phyloP scores from a whole-genome alignment of 1,140 invertebrate genomes.

The Musca domestica region DNA sequence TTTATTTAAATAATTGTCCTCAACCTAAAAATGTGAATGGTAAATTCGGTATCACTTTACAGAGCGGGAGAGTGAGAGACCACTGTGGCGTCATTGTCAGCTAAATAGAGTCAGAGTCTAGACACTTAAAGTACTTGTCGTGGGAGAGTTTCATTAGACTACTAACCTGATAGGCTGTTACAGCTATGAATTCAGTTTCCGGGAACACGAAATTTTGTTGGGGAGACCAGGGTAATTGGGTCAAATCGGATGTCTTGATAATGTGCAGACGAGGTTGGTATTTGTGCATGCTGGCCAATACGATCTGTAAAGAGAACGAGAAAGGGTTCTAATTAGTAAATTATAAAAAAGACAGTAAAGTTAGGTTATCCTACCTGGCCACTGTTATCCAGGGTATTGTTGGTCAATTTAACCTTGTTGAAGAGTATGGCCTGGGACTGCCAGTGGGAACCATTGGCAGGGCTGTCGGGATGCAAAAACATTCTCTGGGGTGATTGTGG shows the following conservation, averaged over 20 bases:
- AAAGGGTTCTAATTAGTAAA: background rate
- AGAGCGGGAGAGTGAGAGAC: no score
- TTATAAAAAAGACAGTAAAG: background rate
- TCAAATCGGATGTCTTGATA: constrained; percentile 68
- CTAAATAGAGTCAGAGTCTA: background rate
- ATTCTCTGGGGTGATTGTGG: constrained; percentile 72
- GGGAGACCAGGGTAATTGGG: constrained; percentile 64
- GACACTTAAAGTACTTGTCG: background rate
- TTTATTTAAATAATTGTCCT: constrained; percentile 13
- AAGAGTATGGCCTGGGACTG: constrained; percentile 80
- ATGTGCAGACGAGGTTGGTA: constrained; percentile 83
- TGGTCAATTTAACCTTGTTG: constrained; percentile 85
- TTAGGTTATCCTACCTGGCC: constrained; percentile 69
- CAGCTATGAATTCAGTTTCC: constrained; percentile 85
- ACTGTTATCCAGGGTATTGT: constrained; percentile 78
- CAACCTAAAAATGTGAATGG: background rate
- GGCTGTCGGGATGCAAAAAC: constrained; percentile 84
- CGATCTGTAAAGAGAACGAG: constrained; percentile 61
- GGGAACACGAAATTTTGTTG: constrained; percentile 69
- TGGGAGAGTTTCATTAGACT: background rate
- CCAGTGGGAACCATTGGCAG: constrained; percentile 82
- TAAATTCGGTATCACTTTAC: no score
- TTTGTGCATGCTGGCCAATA: constrained; percentile 93
- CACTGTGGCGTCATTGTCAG: no score
- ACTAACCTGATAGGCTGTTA: constrained; percentile 84